A percentile compares a stretch with the other conserved stretches of the same genome.
phyloP scores from a whole-genome alignment of 2,113 vertebrate genomes.

The Columbina picui region DNA sequence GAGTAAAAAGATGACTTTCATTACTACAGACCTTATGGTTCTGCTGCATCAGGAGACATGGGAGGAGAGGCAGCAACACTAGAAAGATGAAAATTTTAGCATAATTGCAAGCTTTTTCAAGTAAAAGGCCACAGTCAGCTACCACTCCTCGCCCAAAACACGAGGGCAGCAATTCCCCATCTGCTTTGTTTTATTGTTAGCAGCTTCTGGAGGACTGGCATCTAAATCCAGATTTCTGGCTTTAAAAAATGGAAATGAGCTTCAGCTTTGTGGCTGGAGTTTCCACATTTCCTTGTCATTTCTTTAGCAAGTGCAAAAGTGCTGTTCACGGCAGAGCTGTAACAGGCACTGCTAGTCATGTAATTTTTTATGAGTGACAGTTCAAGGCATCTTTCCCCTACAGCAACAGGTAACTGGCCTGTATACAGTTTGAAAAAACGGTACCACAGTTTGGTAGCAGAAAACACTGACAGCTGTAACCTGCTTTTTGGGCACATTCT shows the following conservation, averaged over 20 bases:
- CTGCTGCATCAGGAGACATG: not conserved
- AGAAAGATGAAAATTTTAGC: not conserved
- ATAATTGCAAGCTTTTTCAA: not conserved
- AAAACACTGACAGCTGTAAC: not conserved
- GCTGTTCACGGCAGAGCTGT: not conserved
- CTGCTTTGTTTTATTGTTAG: conserved; percentile 9
- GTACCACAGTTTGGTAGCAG: rapidly evolving
- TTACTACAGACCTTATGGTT: not conserved
- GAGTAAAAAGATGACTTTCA: conserved; percentile 35
- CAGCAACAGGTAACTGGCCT: not conserved
- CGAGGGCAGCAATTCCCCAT: not conserved
- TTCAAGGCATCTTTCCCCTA: not conserved
- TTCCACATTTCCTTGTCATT: not conserved
- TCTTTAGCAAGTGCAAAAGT: not conserved
- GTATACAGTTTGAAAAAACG: not conserved
- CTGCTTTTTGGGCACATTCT: not conserved
- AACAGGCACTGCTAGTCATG: not conserved
- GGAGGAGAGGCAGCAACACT: not conserved
- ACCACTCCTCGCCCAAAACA: not conserved
- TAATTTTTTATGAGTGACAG: not conserved
- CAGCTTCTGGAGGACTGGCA: not conserved
- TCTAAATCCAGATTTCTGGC: not conserved
- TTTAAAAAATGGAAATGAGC: not conserved
- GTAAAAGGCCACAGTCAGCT: not conserved
- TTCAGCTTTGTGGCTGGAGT: not conserved